A percentile compares a stretch with the other conserved stretches of the same genome.
Evolutionary conservation across 1,140 invertebrate species (phyloP).

Genomic region (Drosophila punjabiensis): DNA sequence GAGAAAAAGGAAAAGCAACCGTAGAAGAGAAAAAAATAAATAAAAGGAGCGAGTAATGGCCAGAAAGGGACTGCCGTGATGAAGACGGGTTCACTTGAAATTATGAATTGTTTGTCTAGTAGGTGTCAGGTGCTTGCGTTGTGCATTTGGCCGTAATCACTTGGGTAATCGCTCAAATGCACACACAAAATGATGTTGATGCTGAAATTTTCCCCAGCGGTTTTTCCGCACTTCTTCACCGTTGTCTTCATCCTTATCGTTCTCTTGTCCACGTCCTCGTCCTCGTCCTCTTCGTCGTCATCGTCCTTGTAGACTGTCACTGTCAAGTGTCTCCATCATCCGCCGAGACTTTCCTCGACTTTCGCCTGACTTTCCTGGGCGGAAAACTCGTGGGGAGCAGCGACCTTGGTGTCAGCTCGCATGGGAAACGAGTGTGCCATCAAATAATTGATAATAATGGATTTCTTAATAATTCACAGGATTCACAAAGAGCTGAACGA

Average conservation of each 20-base stretch:
- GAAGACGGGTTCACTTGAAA: conserved; percentile 48
- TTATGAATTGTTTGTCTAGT: conserved; percentile 62
- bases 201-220: conserved; percentile 43
- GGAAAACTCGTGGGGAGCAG: conserved; percentile 5
- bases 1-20: not conserved
- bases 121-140: conserved; percentile 57
- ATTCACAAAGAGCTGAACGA: conserved; percentile 8
- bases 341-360: conserved; percentile 27
- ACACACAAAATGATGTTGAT: conserved; percentile 56
- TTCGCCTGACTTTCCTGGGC: conserved; percentile 5
- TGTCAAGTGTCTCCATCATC: conserved; percentile 46
- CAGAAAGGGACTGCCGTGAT: conserved; percentile 25
- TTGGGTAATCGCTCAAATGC: conserved; percentile 59
- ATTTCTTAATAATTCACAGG: conserved; percentile 39
- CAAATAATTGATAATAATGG: conserved; percentile 53
- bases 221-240: conserved; percentile 21
- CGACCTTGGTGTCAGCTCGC: conserved; percentile 43
- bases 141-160: conserved; percentile 57
- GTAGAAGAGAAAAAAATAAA: not conserved
- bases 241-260: conserved; percentile 10
- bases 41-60: conserved; percentile 1
- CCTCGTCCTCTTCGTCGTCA: not conserved
- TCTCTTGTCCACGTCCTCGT: not conserved
- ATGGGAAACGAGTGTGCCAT: conserved; percentile 30
- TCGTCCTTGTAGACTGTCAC: conserved; percentile 29